Evolutionary conservation across 2,888 invertebrate species (phyloP).

Genomic region (Morinoia aosen): DNA sequence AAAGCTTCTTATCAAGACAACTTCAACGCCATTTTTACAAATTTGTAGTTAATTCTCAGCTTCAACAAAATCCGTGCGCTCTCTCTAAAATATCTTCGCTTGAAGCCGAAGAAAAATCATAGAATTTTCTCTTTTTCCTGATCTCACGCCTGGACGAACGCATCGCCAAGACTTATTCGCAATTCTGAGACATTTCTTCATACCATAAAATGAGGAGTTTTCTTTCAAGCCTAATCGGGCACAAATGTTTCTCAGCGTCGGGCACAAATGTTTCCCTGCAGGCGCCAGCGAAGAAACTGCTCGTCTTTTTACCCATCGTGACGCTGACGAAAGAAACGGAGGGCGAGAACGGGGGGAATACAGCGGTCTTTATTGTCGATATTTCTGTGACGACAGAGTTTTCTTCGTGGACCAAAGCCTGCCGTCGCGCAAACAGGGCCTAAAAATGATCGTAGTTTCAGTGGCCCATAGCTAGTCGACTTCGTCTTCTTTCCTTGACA

Average conservation of each 20-base stretch:
- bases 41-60: not conserved
- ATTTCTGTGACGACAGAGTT: not conserved
- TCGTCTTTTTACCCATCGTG: not conserved
- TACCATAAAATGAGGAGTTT: constrained; percentile 38
- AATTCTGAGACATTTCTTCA: constrained; percentile 19
- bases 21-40: not conserved
- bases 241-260: not conserved
- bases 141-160: not conserved
- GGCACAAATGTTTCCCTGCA: constrained; percentile 9
- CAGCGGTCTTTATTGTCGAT: not conserved
- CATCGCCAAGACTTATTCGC: not conserved
- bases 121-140: not conserved
- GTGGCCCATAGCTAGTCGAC: not conserved
- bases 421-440: not conserved
- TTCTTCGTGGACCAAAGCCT: not conserved
- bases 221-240: constrained; percentile 43
- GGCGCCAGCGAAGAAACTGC: constrained; percentile 1
- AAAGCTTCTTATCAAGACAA: not conserved
- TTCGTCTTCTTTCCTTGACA: not conserved
- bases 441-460: not conserved
- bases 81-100: not conserved
- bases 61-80: not conserved
- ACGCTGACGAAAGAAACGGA: not conserved
- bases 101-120: not conserved
- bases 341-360: not conserved